Evolutionary conservation across 2,113 vertebrate genomes (phyloP), one percentile per base, ranked within the genome.

Genomic region (Catharus fuscescens): DNA sequence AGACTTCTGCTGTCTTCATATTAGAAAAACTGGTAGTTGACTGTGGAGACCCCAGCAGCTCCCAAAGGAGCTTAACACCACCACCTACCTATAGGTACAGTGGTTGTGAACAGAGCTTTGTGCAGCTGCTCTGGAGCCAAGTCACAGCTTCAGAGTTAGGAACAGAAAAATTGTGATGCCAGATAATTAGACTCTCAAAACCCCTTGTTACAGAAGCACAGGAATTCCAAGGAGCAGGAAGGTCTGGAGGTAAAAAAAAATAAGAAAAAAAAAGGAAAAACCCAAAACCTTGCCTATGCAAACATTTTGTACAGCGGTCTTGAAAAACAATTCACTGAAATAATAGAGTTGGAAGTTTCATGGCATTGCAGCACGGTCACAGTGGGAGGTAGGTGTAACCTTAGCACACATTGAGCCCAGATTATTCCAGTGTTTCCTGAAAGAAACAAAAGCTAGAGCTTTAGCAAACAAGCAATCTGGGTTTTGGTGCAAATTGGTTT

Each of bases 371-470:
- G 80, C 29, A 10, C 0, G 10, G 72, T 47, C 86, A 52, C 88
- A 67, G 91, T 82, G 56, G 91, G 94, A 90, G 83, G 64, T 88
- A 78, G 82, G 64, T 74, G 86, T 92, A 88, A 92, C 92, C 72
- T 70, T 71, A 86, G 66, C 48, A 74, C 62, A 54, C 29, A 38
- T 8, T 13, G 38, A 86, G 77, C 76, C 38, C 52, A 53, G 72
- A 73, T 93, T 92, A 88, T 90, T 94, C 59, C 52, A 74, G 67
- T 59, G 71, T 91, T 94, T 92, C 94, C 92, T 93, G 86, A 62
- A 92, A 79, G 88, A 86, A 83, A 94, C 82, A 88, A 82, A 90
- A 93, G 79, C 71, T 54, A 38, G 52, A 86, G 64, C 76, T 78
- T 86, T 80, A 73, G 53, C 76, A 86, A 83, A 71, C 16, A 40